Evolutionary conservation across 2,888 invertebrate species (phyloP).

Genomic region (Augiades crinisus): DNA sequence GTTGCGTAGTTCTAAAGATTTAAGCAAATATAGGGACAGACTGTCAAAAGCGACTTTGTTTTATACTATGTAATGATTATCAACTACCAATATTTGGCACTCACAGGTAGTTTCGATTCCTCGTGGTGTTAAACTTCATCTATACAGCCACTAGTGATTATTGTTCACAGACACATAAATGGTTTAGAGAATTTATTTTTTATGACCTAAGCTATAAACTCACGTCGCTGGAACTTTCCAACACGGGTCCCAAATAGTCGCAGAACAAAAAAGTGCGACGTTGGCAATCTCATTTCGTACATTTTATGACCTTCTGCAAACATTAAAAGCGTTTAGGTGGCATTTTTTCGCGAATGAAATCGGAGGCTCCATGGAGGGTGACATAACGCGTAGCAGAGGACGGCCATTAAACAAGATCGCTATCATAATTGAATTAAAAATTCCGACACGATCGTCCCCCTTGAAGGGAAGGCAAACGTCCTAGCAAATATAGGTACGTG

Average conservation of each 20-base stretch:
- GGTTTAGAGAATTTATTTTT: too few relatives aligned
- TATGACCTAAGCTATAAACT: too few relatives aligned
- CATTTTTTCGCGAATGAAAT: constrained; percentile 23
- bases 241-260: constrained; percentile 1
- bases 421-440: constrained; percentile 82
- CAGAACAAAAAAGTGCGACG: not conserved
- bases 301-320: constrained; percentile 15
- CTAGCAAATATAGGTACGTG: not conserved
- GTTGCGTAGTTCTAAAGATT: too few relatives aligned
- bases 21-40: too few relatives aligned
- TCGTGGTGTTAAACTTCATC: too few relatives aligned
- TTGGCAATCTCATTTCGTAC: constrained; percentile 17
- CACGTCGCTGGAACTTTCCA: too few relatives aligned
- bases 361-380: constrained; percentile 32
- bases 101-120: too few relatives aligned
- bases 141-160: too few relatives aligned
- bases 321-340: constrained; percentile 24
- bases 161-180: too few relatives aligned
- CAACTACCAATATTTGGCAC: too few relatives aligned
- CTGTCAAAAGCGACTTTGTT: too few relatives aligned
- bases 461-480: not conserved
- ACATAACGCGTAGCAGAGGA: constrained; percentile 51
- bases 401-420: constrained; percentile 79
- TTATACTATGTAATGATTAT: too few relatives aligned
- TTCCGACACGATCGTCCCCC: constrained; percentile 68